Base-by-base conservation (phyloP, 2,888 invertebrate species). In the Megalurothrips usitatus region DNA sequence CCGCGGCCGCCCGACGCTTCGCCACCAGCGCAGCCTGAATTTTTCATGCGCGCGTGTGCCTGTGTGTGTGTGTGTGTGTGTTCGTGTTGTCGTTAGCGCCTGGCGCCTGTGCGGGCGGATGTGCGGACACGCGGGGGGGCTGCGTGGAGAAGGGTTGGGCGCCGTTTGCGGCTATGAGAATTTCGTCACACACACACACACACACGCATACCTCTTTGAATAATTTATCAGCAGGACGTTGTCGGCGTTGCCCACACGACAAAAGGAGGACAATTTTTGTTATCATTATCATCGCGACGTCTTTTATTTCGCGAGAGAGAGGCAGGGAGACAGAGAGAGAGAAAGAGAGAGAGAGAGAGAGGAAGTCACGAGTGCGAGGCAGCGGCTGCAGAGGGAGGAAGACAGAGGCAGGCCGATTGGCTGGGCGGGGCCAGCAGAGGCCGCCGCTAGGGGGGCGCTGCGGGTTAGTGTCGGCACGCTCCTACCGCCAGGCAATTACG, bases 31-130 rank as follows among this genome's bases (percentile, higher is more conserved):
- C 68, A 4, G 23, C 23, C 68, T 75, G 68, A 75, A 75, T 75
- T 75, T 75, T 75, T 75, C 68, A 75, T 75, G 68, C 68, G 68
- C 68, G n/a, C 63, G 19, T 63, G 63, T 63, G 19, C n/a, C n/a
- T 63, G 63, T 63, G n/a, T 23, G n/a, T 23, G 68, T 23, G 68
- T 68, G 68, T 23, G 11, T 52, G 19, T 52, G 52, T 52, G 52
- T 52, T 3, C 10, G 52, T 52, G 52, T 17, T 12, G 52, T 52
- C 52, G 52, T 52, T 52, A 52, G 52, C 52, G 19, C 52, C 52
- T 9, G 12, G 52, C 19, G 14, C 52, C 14, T 19, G 14, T 19
- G 14, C 52, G 52, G 52, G 19, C 52, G 19, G 52, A 52, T 17
- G 19, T 17, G 52, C 10, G 49, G 14, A 49, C 49, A 49, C 14